Percentiles rank a stretch among this genome's conserved stretches.
phyloP scores from a whole-genome alignment of 1,140 invertebrate species.

The Helicoverpa armigera region DNA sequence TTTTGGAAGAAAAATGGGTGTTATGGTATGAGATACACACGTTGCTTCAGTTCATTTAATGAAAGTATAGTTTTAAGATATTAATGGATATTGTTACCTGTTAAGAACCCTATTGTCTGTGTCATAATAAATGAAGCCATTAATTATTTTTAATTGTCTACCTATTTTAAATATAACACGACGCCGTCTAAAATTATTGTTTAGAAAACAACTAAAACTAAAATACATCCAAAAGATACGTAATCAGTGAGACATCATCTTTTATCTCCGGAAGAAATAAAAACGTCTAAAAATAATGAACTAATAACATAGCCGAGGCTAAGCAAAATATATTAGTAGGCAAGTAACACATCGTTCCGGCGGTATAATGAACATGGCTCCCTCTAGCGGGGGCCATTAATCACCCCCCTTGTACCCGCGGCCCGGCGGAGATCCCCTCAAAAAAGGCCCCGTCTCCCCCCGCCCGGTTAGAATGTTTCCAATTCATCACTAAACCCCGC shows the following conservation, averaged over 20 bases:
- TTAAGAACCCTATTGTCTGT: not conserved
- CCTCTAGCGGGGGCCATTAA: slow-evolving; percentile 79
- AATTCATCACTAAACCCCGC: slow-evolving; percentile 86
- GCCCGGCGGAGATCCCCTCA: slow-evolving; percentile 65
- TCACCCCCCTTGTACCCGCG: slow-evolving; percentile 74
- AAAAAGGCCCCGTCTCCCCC: slow-evolving; percentile 70
- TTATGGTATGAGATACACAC: no score
- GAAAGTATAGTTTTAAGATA: no score
- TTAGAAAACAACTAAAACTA: slow-evolving; percentile 60
- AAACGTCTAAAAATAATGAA: slow-evolving; percentile 83
- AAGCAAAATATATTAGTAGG: slow-evolving; percentile 84
- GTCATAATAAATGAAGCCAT: slow-evolving; percentile 65
- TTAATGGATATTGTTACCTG: no score
- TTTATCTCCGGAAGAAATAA: slow-evolving; percentile 82
- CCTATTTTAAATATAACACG: slow-evolving; percentile 61
- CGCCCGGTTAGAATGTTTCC: slow-evolving; percentile 77
- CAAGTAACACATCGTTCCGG: slow-evolving; percentile 84
- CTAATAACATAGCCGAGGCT: slow-evolving; percentile 74
- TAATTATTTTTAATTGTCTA: slow-evolving; percentile 66
- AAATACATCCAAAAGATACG: slow-evolving; percentile 64
- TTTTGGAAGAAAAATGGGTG: not conserved
- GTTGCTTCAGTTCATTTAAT: no score
- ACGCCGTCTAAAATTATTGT: slow-evolving; percentile 62
- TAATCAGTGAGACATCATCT: slow-evolving; percentile 75
- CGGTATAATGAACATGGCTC: slow-evolving; percentile 85